Conservation (phyloP, 2,888 invertebrate species). For the Trissoscelio sp. region DNA sequence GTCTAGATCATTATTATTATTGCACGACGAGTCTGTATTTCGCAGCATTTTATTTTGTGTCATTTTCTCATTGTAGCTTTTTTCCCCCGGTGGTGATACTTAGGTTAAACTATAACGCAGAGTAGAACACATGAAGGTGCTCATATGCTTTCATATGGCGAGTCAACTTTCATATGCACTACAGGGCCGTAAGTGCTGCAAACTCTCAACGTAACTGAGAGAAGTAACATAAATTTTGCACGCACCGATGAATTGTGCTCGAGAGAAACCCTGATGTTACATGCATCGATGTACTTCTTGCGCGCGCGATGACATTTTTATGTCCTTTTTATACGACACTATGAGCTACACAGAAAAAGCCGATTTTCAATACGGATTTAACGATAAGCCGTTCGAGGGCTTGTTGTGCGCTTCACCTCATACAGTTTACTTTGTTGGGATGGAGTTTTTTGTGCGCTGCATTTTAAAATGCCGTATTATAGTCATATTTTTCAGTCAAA, state of each 20-base stretch:
- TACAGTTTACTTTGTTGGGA: slow-evolving; percentile 47
- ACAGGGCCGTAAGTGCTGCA: slow-evolving; percentile 56
- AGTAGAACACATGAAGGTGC: slow-evolving; percentile 49
- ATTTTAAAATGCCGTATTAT: slow-evolving; percentile 54
- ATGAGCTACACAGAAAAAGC: slow-evolving; percentile 49
- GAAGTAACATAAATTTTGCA: slow-evolving; percentile 64
- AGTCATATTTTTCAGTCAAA: slow-evolving; percentile 38
- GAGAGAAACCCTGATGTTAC: slow-evolving; percentile 54
- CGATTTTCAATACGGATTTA: slow-evolving; percentile 58
- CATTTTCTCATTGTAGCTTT: slow-evolving; percentile 45
- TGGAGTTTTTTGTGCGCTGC: slow-evolving; percentile 36
- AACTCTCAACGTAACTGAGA: slow-evolving; percentile 61
- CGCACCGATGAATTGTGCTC: slow-evolving; percentile 61
- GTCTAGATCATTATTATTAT: slow-evolving; percentile 27
- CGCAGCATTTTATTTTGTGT: slow-evolving; percentile 37
- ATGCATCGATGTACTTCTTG: slow-evolving; percentile 60
- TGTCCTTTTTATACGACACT: slow-evolving; percentile 62
- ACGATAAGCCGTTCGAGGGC: slow-evolving; percentile 54
- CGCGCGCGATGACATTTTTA: slow-evolving; percentile 63
- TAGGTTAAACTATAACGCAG: slow-evolving; percentile 57
- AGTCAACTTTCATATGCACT: slow-evolving; percentile 65
- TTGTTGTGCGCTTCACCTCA: slow-evolving; percentile 54
- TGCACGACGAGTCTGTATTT: slow-evolving; percentile 3
- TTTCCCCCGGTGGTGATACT: slow-evolving; percentile 38
- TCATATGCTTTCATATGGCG: slow-evolving; percentile 55